phyloP scores from a whole-genome alignment of 2,113 vertebrate genomes.

The Chroicocephalus ridibundus region DNA sequence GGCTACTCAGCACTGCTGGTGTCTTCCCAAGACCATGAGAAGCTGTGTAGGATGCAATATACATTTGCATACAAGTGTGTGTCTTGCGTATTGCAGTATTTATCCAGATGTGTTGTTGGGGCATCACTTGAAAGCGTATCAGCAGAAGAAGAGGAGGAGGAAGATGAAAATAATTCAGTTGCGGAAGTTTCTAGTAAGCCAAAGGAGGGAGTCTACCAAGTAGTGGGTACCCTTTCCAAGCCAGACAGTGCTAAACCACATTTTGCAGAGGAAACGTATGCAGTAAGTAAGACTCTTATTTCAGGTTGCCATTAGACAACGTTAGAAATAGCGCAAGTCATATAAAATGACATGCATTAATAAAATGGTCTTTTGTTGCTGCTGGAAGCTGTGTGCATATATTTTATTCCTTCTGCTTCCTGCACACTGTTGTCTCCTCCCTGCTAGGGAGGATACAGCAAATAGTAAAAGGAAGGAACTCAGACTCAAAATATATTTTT shows the following conservation, averaged over 20 bases:
- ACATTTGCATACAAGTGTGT: background rate
- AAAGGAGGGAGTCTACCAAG: conserved; percentile 69
- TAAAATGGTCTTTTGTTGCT: background rate
- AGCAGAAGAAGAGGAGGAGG: conserved; percentile 64
- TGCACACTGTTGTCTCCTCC: background rate
- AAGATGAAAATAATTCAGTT: conserved; percentile 42
- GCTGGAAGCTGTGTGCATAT: background rate
- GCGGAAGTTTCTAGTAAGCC: background rate
- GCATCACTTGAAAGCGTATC: conserved; percentile 58
- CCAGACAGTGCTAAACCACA: background rate
- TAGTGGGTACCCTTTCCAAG: conserved; percentile 83
- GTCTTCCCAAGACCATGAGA: background rate
- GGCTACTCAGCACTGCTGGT: too few species aligned
- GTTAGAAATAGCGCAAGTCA: background rate
- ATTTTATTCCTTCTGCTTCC: background rate
- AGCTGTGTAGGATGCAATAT: background rate
- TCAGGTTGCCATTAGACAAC: background rate
- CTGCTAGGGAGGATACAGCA: background rate
- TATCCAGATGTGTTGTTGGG: conserved; percentile 73
- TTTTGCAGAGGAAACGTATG: conserved; percentile 75
- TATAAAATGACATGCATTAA: background rate
- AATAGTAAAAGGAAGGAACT: background rate
- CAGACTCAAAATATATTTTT: background rate
- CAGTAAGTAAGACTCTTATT: conserved; percentile 69
- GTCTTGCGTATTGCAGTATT: conserved; percentile 72